Conservation (phyloP, 2,113 vertebrate species). For the Glaucomys volans region DNA sequence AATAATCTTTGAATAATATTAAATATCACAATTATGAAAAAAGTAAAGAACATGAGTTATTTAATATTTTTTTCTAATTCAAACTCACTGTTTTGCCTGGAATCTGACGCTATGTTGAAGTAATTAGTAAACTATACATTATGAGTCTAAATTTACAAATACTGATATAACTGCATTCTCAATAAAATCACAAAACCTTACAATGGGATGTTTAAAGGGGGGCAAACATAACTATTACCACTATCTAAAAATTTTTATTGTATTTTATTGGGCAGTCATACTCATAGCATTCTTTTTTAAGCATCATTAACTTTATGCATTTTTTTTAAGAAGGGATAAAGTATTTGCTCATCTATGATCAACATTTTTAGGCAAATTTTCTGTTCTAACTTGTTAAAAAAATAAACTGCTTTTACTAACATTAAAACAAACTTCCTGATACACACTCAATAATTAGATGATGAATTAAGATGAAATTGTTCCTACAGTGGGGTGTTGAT, state of each 20-base stretch:
- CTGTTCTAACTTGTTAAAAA: slow-evolving; percentile 2
- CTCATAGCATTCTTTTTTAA: slow-evolving; percentile 16
- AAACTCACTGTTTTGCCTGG: slow-evolving; percentile 28
- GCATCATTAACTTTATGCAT: background rate
- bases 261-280: slow-evolving; percentile 1
- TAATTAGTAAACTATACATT: slow-evolving; percentile 32
- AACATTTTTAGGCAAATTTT: slow-evolving; percentile 38
- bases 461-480: slow-evolving; percentile 14
- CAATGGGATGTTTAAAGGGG: slow-evolving; percentile 2
- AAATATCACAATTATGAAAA: slow-evolving; percentile 19
- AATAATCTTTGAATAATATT: slow-evolving; percentile 1
- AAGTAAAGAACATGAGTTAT: background rate
- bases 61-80: slow-evolving; percentile 22
- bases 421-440: background rate
- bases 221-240: background rate
- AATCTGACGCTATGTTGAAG: background rate
- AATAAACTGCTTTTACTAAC: slow-evolving; percentile 13
- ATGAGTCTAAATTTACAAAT: slow-evolving; percentile 42
- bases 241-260: slow-evolving; percentile 16
- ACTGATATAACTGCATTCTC: slow-evolving; percentile 24
- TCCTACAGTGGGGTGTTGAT: background rate
- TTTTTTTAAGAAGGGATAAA: background rate
- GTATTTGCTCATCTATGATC: background rate
- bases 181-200: slow-evolving; percentile 34
- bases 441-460: slow-evolving; percentile 12